phyloP scores from a whole-genome alignment of 35 echinoderm and acorn worm genomes.

The Apostichopus parvimensis region DNA sequence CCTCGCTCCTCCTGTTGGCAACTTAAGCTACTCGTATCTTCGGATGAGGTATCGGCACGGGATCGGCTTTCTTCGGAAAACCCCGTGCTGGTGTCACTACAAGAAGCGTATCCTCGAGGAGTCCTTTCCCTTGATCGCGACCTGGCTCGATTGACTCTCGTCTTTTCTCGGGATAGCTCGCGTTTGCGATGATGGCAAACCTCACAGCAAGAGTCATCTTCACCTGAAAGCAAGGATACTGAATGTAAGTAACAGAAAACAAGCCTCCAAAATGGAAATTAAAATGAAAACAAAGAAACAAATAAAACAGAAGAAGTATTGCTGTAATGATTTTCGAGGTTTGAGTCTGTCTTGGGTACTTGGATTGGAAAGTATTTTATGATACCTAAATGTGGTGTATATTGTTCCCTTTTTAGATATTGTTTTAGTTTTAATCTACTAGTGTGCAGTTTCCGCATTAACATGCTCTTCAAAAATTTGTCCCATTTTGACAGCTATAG shows the following conservation, averaged over 20 bases:
- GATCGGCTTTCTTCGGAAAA: slow-evolving; percentile 54
- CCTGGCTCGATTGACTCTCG: slow-evolving; percentile 43
- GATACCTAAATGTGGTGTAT: no score
- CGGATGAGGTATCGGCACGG: slow-evolving; percentile 38
- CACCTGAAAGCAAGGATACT: slow-evolving; percentile 10
- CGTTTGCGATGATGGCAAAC: slow-evolving; percentile 42
- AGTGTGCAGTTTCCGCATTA: no score
- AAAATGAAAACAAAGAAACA: no score
- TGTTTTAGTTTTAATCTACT: no score
- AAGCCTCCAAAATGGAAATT: background rate
- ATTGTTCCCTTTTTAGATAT: no score
- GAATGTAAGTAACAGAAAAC: background rate
- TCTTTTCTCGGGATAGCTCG: slow-evolving; percentile 30
- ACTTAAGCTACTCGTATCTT: slow-evolving; percentile 40
- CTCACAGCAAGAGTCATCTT: slow-evolving; percentile 48
- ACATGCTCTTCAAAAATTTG: no score
- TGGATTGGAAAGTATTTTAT: background rate
- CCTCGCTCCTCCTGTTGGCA: slow-evolving; percentile 42
- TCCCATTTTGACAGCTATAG: no score
- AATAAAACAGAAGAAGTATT: no score
- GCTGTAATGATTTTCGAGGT: no score
- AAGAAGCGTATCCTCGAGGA: background rate
- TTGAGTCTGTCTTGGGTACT: no score
- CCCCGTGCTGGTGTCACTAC: slow-evolving; percentile 41
- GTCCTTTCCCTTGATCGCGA: slow-evolving; percentile 40